phyloP scores from a whole-genome alignment of 2,888 invertebrate species.

The Lordiphosa fenestrarum region DNA sequence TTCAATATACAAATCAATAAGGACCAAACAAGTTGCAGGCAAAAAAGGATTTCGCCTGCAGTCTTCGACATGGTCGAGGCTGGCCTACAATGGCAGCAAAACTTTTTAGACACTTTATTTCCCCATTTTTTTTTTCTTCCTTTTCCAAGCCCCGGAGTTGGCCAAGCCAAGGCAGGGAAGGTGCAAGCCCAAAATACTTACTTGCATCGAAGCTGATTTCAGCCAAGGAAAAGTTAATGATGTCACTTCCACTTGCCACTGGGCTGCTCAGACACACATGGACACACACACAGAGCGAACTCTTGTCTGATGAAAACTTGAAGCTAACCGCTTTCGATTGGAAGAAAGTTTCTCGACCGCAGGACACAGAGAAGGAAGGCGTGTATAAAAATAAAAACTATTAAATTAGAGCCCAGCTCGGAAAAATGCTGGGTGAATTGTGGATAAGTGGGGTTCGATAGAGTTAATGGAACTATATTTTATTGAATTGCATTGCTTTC shows the following conservation, averaged over 20 bases:
- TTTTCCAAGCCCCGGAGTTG: conserved; percentile 1
- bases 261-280: conserved; percentile 25
- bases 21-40: conserved; percentile 44
- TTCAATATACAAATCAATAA: conserved; percentile 76
- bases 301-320: conserved; percentile 12
- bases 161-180: conserved; percentile 6
- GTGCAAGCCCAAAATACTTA: conserved; percentile 1
- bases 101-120: conserved; percentile 63
- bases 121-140: conserved; percentile 8
- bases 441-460: no score
- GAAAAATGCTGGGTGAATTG: no score
- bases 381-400: conserved; percentile 19
- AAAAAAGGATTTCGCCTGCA: conserved; percentile 1
- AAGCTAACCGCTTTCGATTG: conserved; percentile 4
- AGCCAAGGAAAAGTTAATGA: conserved; percentile 62
- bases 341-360: conserved; percentile 9
- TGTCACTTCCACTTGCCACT: conserved; percentile 69
- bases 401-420: conserved; percentile 26
- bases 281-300: conserved; percentile 3
- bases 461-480: no score
- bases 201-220: conserved; percentile 7
- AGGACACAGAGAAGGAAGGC: conserved; percentile 10
- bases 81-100: conserved; percentile 24
- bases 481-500: no score
- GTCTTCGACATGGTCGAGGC: conserved; percentile 6